A percentile compares a stretch with the other conserved stretches of the same genome.
Evolutionary conservation across 2,888 invertebrate genomes (phyloP).

Genomic region (Scaptomyza polygonia): DNA sequence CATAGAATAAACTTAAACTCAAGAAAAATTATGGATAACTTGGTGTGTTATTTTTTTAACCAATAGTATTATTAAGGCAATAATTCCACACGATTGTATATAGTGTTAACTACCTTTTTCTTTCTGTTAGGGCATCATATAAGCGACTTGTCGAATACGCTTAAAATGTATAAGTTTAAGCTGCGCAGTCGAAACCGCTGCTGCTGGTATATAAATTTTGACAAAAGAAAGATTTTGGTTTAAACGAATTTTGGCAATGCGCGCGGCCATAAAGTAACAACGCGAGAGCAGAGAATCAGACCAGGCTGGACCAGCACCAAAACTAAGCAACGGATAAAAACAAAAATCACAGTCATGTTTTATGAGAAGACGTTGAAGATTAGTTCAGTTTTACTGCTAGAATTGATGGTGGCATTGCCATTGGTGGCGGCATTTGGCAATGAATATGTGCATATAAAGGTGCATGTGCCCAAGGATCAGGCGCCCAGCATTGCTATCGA

Average conservation of each 20-base stretch:
- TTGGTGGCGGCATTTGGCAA: slow-evolving; percentile 61
- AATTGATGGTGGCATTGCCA: slow-evolving; percentile 21
- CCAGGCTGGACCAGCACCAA: slow-evolving; percentile 2
- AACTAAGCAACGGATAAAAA: slow-evolving; percentile 2
- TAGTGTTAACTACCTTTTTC: no score
- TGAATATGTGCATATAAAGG: slow-evolving; percentile 78
- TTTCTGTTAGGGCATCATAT: slow-evolving; percentile 32
- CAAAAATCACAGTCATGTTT: slow-evolving; percentile 14
- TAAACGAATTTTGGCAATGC: slow-evolving; percentile 74
- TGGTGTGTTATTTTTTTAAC: no score
- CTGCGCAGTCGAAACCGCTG: slow-evolving; percentile 40
- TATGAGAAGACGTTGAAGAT: not conserved
- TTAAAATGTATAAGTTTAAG: slow-evolving; percentile 33
- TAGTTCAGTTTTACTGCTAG: slow-evolving; percentile 4
- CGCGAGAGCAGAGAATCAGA: slow-evolving; percentile 19
- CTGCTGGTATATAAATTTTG: slow-evolving; percentile 69
- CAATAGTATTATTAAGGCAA: no score
- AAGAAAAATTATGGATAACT: no score
- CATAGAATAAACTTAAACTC: no score
- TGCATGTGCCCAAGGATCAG: slow-evolving; percentile 71
- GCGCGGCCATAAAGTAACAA: slow-evolving; percentile 54
- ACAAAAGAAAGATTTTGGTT: slow-evolving; percentile 66
- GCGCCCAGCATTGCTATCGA: slow-evolving; percentile 37
- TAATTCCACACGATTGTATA: no score
- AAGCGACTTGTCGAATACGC: not conserved